Conservation (phyloP, 2,797 vertebrate genomes). For the Allobates femoralis region DNA sequence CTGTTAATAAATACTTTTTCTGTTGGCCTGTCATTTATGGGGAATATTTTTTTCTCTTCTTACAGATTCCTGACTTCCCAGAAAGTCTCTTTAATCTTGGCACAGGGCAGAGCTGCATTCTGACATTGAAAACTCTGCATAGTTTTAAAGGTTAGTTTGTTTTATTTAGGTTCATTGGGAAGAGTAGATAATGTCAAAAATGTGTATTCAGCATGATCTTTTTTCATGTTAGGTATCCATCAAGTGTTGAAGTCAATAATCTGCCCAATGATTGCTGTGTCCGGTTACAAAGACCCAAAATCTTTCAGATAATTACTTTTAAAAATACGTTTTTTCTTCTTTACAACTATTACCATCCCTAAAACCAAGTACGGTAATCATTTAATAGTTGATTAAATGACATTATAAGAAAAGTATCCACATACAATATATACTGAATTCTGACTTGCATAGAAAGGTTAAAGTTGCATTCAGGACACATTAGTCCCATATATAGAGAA, state of each 20-base stretch:
- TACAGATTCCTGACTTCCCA: slow-evolving; percentile 54
- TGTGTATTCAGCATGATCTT: slow-evolving; percentile 20
- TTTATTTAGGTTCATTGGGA: slow-evolving; percentile 48
- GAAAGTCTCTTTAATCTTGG: slow-evolving; percentile 59
- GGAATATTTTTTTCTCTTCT: slow-evolving; percentile 50
- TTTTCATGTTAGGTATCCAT: slow-evolving; percentile 11
- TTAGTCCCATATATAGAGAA: neutral
- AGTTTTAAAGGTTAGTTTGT: slow-evolving; percentile 52
- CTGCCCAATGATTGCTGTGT: neutral
- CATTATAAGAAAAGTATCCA: neutral
- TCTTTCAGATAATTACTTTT: too few species aligned
- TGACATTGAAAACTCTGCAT: slow-evolving; percentile 33
- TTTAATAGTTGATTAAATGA: too few species aligned
- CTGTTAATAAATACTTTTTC: slow-evolving; percentile 65
- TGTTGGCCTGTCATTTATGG: slow-evolving; percentile 49
- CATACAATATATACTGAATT: neutral
- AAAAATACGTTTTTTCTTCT: too few species aligned
- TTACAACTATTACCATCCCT: neutral
- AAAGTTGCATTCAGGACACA: neutral
- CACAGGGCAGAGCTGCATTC: slow-evolving; percentile 27
- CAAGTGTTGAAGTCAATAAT: slow-evolving; percentile 46
- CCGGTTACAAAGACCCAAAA: neutral
- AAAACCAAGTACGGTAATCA: neutral
- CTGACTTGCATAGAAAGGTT: too few species aligned
- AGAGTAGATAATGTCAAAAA: slow-evolving; percentile 36